phyloP scores from a whole-genome alignment of 2,113 vertebrate genomes.

The Odocoileus virginianus region DNA sequence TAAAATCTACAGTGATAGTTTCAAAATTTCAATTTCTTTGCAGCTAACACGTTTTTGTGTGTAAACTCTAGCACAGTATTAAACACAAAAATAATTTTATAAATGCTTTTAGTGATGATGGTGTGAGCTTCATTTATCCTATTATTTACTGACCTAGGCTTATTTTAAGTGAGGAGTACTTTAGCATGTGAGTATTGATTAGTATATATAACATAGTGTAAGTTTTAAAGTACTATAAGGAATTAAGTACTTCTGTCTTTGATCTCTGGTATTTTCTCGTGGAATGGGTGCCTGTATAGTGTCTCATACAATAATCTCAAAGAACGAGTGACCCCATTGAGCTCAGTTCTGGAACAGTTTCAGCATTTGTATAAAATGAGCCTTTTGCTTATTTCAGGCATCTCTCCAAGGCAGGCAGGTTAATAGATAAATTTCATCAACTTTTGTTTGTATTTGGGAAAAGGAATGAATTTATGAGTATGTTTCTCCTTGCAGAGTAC shows the following conservation, averaged over 20 bases:
- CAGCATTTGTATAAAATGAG: background rate
- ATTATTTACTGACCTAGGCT: background rate
- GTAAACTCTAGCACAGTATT: background rate
- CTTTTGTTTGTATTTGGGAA: conserved; percentile 5
- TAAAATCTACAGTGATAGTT: background rate
- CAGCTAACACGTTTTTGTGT: background rate
- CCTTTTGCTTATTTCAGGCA: background rate
- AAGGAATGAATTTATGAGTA: background rate
- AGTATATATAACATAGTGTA: background rate
- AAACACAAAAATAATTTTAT: background rate
- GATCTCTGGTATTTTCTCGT: background rate
- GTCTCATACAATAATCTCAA: background rate
- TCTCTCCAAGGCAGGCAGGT: background rate
- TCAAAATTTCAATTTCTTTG: background rate
- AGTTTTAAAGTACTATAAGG: background rate
- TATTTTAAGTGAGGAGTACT: background rate
- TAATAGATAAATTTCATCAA: background rate
- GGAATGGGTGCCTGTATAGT: background rate
- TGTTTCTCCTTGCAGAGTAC: background rate
- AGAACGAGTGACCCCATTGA: background rate
- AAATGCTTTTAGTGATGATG: background rate
- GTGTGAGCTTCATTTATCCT: background rate
- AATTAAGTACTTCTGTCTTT: background rate
- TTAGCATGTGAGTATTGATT: background rate
- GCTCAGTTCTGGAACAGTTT: background rate